Evolutionary conservation across 2,113 vertebrate genomes (phyloP), one percentile per base, ranked within the genome.

Genomic region (Serinus canaria): DNA sequence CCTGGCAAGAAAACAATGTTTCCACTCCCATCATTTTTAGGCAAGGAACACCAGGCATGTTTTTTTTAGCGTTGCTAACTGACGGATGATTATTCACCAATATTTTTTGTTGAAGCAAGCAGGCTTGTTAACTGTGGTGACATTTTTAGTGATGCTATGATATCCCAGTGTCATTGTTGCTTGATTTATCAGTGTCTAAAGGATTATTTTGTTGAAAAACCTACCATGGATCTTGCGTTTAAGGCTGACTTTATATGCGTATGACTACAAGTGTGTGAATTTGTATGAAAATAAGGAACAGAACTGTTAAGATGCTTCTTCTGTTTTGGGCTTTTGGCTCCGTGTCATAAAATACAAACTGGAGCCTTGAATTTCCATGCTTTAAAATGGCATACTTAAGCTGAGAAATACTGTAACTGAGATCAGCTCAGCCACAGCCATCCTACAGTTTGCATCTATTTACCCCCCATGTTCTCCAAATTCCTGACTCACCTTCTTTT

Each of bases 1-100:
- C 86, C 92, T 76, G 83, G 93, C 95, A 97, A 97, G 94, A 94
- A 97, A 96, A 93, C 94, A 91, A 66, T 94, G 94, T 94, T 96
- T 96, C 81, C 80, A 67, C 82, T 93, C 81, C 75, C 78, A 82
- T 92, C 12, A 2, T 74, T 95, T 94, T 83, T 70, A 90, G 94
- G 92, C 79, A 52, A 85, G 63, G 75, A 88, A 56, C 41, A 66
- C 67, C 68, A 92, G 31, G 73, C 85, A 50, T 59, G 44, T 8
- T 33, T 92, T 84, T 92, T 89, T 77, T 70, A 60, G 92, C 1
- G 1, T 47, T 62, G 88, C 72, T 89, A 81, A 89, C 83, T 93
- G 87, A 73, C 0, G 6, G 55, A 63, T 85, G 90, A 83, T 91
- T 96, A 94, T 96, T 95, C 93, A 94, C 90, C 84, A 87, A 47